These are phyloP conservation scores for Orthosia incerta DNA, from an alignment of 2,888 invertebrate species.

Conservation along the genomic window DNA sequence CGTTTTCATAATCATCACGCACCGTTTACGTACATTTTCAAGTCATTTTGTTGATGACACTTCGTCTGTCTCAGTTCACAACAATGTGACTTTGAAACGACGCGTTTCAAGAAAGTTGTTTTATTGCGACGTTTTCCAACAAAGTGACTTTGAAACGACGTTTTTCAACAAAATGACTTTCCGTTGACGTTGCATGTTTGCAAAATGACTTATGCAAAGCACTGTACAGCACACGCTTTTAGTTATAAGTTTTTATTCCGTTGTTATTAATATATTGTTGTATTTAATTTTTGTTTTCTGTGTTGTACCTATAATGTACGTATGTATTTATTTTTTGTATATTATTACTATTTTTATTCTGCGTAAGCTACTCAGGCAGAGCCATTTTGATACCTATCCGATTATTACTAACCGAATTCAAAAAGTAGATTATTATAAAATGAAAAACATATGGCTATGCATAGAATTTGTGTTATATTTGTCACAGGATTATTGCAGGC, in stretches of 20 bases:
- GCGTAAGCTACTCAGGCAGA: too few relatives aligned
- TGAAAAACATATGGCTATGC: too few relatives aligned
- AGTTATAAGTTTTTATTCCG: slow-evolving; percentile 6
- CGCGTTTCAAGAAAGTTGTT: slow-evolving; percentile 12
- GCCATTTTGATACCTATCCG: too few relatives aligned
- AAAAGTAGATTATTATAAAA: too few relatives aligned
- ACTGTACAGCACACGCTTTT: slow-evolving; percentile 74
- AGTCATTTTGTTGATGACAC: slow-evolving; percentile 21
- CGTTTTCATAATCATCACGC: slow-evolving; percentile 89
- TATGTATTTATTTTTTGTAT: slow-evolving; percentile 37
- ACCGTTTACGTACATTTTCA: slow-evolving; percentile 69
- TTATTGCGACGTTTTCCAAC: background rate
- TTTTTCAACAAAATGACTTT: slow-evolving; percentile 7
- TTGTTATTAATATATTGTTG: slow-evolving; percentile 7
- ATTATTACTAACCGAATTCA: too few relatives aligned
- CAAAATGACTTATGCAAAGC: slow-evolving; percentile 31
- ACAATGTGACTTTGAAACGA: slow-evolving; percentile 1
- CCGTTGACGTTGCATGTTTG: slow-evolving; percentile 37
- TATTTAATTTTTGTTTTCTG: slow-evolving; percentile 21
- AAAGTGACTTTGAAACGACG: slow-evolving; percentile 23
- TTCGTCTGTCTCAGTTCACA: background rate
- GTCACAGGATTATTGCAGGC: too few relatives aligned
- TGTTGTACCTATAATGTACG: slow-evolving; percentile 19
- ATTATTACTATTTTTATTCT: background rate
- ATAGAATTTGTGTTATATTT: too few relatives aligned